These are phyloP conservation scores for Drymonia ruficornis DNA, from an alignment of 2,888 invertebrate genomes.

Conservation along the genomic window DNA sequence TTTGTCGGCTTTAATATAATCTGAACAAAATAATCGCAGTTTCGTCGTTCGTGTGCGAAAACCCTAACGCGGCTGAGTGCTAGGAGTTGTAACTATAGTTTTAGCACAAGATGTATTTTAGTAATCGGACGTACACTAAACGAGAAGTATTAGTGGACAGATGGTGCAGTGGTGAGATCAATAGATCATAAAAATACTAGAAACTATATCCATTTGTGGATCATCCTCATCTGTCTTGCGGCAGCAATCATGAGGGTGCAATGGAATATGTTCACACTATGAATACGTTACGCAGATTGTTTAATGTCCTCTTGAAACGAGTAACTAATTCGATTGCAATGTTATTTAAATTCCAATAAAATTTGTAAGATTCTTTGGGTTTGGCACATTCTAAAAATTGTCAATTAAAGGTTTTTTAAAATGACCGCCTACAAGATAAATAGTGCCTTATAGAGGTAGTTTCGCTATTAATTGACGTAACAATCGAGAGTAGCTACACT, in stretches of 20 bases:
- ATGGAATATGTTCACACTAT: conserved; percentile 34
- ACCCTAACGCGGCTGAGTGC: conserved; percentile 43
- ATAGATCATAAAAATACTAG: conserved; percentile 70
- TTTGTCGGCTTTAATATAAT: too few relatives aligned
- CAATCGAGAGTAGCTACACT: not conserved
- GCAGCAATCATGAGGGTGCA: conserved; percentile 72
- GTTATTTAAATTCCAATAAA: too few relatives aligned
- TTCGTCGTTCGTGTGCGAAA: conserved; percentile 18
- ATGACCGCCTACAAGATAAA: not conserved
- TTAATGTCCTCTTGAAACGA: not conserved
- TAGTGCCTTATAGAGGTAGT: not conserved
- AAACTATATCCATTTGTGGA: conserved; percentile 55
- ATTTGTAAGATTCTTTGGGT: too few relatives aligned
- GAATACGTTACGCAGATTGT: not conserved
- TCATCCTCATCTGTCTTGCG: conserved; percentile 75
- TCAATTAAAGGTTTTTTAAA: too few relatives aligned
- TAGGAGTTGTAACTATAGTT: conserved; percentile 50
- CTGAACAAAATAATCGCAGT: conserved; percentile 2
- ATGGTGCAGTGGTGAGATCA: conserved; percentile 59
- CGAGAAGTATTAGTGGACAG: conserved; percentile 38
- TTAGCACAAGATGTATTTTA: conserved; percentile 51
- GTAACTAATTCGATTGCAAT: too few relatives aligned
- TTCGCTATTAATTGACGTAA: not conserved
- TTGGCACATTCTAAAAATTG: too few relatives aligned
- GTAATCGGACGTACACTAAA: conserved; percentile 40